Base-by-base conservation (phyloP, 2,113 vertebrate species). In the Bucco capensis region DNA sequence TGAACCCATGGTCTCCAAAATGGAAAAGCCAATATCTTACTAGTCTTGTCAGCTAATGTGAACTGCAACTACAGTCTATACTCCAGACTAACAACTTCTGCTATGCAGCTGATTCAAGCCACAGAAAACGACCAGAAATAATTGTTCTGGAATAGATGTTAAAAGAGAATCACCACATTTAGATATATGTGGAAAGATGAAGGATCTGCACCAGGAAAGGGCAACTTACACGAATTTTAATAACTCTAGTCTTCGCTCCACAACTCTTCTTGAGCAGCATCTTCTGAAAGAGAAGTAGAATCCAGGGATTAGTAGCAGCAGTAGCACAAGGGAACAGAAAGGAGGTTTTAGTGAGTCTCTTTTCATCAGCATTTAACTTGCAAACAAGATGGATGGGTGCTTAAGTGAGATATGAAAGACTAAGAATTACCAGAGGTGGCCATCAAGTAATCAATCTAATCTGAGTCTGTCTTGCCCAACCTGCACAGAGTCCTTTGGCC, bases 231-330 rank as follows among this genome's bases (percentile, higher is more conserved):
- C 88, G 96, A 50, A 98, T 98, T 97, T 98, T 98, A 94, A 98
- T 98, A 74, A 98, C 97, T 96, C 98, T 97, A 15, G 98, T 98
- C 97, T 99, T 99, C 54, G 94, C 97, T 75, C 98, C 98, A 40
- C 98, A 98, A 92, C 97, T 98, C 97, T 98, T 99, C 95, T 98
- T 99, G 71, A 98, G 97, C 81, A 99, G 98, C 98, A 99, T 99
- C 97, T 98, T 99, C 98, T 99, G 95, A 97, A 97, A 97, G 96
- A 94, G 93, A 98, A 86, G 93, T 64, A 94, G 70, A 93, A 96
- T 84, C 65, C 88, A 83, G 30, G 18, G 33, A 78, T 96, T 94
- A 96, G 79, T 86, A 87, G 76, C 82, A 87, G 76, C 82, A 86
- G 84, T 61, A 91, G n/a, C 74, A 88, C 0, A 11, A 75, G 28